Base-by-base conservation (phyloP, 2,888 invertebrate genomes). In the Hirtodrosophila trivittata region DNA sequence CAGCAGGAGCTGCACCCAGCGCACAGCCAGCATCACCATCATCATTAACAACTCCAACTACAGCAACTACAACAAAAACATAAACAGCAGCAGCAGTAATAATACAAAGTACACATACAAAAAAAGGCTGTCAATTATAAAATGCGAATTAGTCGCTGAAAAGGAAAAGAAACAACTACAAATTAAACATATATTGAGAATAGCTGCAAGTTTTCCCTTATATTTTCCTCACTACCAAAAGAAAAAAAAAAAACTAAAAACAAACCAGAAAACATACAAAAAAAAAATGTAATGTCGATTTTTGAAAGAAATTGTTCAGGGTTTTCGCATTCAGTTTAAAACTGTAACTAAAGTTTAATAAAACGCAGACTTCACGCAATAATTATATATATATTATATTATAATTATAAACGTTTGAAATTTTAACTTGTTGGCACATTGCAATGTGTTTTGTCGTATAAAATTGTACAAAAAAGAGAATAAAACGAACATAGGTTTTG, bases 401-500 rank as follows among this genome's bases (percentile, higher is more conserved):
- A 55, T 55, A 63, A 68, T 78, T 71, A 76, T 58, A 78, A 75
- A 66, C 68, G 83, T 83, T 83, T 72, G 66, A 81, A 75, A 81
- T 80, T 81, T 81, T 81, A 81, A 84, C 74, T 71, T 81, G 81
- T 81, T 81, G 73, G 74, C 81, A 81, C 81, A 77, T 80, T 80
- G 63, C 58, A 71, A 78, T 73, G 75, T 81, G 74, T 74, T 80
- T 70, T 70, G 70, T 70, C 70, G 52, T 71, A 70, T 56, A 70
- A 62, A 81, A 67, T 62, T 73, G 74, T 77, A 75, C 52, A 81
- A 77, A 78, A 51, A 37, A 47, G 52, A 39, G 33, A 66, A 70
- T 66, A 70, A 70, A 69, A 37, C 51, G 42, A 65, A 68, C 45
- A 47, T 64, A 71, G 72, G 70, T 80, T 78, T 80, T 80, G 83